Evolutionary conservation across 2,113 vertebrate genomes (phyloP).

Genomic region (Bufo bufo): DNA sequence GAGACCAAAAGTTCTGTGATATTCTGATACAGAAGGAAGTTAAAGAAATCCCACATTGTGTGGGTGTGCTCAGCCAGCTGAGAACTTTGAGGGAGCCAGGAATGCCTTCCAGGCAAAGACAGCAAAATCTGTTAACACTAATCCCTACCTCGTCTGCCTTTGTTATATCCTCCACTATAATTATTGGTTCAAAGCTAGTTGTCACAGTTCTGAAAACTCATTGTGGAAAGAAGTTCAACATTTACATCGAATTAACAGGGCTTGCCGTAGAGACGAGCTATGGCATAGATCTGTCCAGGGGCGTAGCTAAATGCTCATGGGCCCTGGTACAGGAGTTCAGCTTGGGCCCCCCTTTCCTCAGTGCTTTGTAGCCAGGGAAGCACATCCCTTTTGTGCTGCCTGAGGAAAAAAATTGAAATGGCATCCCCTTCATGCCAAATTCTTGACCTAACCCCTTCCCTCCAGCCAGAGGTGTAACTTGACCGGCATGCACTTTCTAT

Average conservation of each 20-base stretch:
- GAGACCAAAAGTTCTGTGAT: conserved; percentile 6
- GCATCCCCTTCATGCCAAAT: no score
- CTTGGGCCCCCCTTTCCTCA: no score
- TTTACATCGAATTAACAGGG: neutral
- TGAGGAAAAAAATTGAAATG: no score
- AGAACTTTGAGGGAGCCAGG: neutral
- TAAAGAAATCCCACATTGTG: conserved; percentile 14
- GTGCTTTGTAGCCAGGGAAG: no score
- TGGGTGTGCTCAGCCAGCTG: conserved; percentile 8
- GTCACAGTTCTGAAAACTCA: conserved; percentile 11
- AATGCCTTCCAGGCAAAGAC: conserved; percentile 15
- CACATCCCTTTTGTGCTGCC: no score
- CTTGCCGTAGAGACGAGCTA: neutral
- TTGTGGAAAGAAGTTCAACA: neutral
- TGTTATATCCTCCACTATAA: conserved; percentile 25
- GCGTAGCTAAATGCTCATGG: no score
- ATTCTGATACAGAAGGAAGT: neutral
- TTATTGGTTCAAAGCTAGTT: neutral
- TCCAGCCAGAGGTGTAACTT: no score
- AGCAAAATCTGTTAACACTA: conserved; percentile 20
- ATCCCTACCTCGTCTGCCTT: conserved; percentile 12
- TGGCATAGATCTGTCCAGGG: neutral
- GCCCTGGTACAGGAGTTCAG: no score
- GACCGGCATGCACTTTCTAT: no score
- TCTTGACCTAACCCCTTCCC: no score